These are phyloP conservation scores for Rhizomys pruinosus DNA, from an alignment of 2,113 vertebrate species.

Conservation along the genomic window DNA sequence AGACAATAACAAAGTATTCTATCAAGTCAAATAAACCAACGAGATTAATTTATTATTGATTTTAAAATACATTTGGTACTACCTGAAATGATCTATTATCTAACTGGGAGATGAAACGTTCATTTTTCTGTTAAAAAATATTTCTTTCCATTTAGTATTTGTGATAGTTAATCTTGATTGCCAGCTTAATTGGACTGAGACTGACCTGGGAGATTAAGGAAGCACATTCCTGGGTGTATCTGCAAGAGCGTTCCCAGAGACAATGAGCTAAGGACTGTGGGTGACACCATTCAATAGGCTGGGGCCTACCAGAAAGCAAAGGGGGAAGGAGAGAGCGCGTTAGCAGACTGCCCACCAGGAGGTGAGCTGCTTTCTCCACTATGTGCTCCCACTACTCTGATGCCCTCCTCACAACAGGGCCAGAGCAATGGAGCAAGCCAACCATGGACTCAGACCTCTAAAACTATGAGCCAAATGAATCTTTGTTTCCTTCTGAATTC, in stretches of 20 bases:
- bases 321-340: background rate
- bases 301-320: background rate
- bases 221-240: no score
- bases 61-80: background rate
- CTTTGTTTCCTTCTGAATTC: background rate
- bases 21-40: conserved; percentile 9
- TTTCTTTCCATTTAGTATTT: background rate
- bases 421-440: background rate
- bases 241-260: background rate
- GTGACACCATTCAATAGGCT: background rate
- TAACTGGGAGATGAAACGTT: background rate
- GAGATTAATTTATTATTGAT: conserved; percentile 12
- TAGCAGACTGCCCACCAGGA: background rate
- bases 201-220: background rate
- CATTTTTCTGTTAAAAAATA: background rate
- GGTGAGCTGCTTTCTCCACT: background rate
- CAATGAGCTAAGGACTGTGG: background rate
- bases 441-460: background rate
- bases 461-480: background rate
- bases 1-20: conserved; percentile 13
- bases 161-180: background rate
- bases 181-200: background rate
- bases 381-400: rapidly evolving
- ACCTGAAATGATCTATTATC: background rate
- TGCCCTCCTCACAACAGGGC: background rate